phyloP scores from a whole-genome alignment of 2,797 vertebrate genomes.

The Philypnodon macrostomus region DNA sequence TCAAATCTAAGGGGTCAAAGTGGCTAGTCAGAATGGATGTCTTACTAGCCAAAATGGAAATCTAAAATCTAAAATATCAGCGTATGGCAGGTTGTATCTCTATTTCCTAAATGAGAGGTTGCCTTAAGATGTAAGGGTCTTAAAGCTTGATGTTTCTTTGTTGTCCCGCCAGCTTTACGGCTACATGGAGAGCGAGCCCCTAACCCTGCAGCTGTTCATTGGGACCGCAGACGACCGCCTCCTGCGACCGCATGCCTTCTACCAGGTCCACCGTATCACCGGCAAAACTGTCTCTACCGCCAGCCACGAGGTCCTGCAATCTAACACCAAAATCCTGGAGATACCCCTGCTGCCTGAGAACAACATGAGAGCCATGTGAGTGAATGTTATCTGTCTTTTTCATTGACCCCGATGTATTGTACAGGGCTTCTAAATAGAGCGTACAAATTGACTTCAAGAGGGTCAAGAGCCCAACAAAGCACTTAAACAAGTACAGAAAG shows the following conservation, averaged over 20 bases:
- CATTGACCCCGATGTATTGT: conserved; percentile 27
- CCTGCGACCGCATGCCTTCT: conserved; percentile 97
- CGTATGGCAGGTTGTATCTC: conserved; percentile 53
- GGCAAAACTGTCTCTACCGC: conserved; percentile 97
- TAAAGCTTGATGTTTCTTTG: conserved; percentile 70
- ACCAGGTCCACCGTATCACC: conserved; percentile 98
- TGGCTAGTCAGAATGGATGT: too few relatives aligned
- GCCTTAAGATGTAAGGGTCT: conserved; percentile 64
- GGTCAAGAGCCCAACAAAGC: conserved; percentile 10
- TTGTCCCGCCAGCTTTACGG: conserved; percentile 92
- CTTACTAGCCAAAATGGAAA: too few relatives aligned
- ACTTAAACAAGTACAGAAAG: conserved; percentile 15
- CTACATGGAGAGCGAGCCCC: conserved; percentile 94
- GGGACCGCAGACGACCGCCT: conserved; percentile 98
- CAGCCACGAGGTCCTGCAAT: conserved; percentile 94
- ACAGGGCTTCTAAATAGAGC: too few relatives aligned
- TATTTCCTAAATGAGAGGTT: conserved; percentile 66
- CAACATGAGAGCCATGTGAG: conserved; percentile 98
- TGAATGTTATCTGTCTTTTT: conserved; percentile 36
- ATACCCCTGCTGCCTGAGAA: conserved; percentile 96
- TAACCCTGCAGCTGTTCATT: conserved; percentile 98
- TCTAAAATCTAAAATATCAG: too few relatives aligned
- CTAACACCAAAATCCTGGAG: conserved; percentile 97
- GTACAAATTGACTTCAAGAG: conserved; percentile 16
- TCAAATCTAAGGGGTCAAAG: too few relatives aligned